Conservation (phyloP, 2,113 vertebrate genomes). For the Andinoacara biseriatus region DNA sequence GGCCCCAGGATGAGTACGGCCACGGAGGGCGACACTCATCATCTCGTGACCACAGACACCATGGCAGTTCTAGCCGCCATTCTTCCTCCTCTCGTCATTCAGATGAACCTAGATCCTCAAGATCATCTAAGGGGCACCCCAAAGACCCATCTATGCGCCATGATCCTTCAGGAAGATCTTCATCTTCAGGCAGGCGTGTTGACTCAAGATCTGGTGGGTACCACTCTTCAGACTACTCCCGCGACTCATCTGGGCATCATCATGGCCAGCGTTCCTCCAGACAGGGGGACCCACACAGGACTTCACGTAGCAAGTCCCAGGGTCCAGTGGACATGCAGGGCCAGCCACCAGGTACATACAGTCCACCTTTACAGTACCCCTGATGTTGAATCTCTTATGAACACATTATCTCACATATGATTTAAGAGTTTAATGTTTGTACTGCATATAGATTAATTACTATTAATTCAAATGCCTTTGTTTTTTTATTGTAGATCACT, state of each 20-base stretch:
- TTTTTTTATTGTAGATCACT: not conserved
- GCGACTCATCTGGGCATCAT: constrained; percentile 85
- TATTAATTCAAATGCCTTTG: not conserved
- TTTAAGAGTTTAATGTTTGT: not conserved
- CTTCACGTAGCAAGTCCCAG: constrained; percentile 77
- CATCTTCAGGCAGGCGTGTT: constrained; percentile 85
- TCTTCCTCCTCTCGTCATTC: constrained; percentile 86
- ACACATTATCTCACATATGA: no score
- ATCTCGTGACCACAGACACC: constrained; percentile 90
- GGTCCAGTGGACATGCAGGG: constrained; percentile 74
- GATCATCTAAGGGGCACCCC: constrained; percentile 87
- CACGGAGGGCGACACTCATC: constrained; percentile 83
- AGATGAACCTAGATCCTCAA: constrained; percentile 85
- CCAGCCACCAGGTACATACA: constrained; percentile 63
- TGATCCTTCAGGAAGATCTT: constrained; percentile 85
- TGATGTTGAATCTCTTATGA: not conserved
- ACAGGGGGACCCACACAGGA: constrained; percentile 73
- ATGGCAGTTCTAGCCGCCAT: constrained; percentile 88
- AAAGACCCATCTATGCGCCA: constrained; percentile 88
- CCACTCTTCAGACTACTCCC: constrained; percentile 86
- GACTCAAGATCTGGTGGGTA: constrained; percentile 84
- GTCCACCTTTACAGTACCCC: not conserved
- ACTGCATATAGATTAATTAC: not conserved
- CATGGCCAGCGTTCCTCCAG: constrained; percentile 77
- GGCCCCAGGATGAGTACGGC: constrained; percentile 91